A percentile compares a stretch with the other conserved stretches of the same genome.
phyloP scores from a whole-genome alignment of 2,888 invertebrate genomes.

The Erebia ligea region DNA sequence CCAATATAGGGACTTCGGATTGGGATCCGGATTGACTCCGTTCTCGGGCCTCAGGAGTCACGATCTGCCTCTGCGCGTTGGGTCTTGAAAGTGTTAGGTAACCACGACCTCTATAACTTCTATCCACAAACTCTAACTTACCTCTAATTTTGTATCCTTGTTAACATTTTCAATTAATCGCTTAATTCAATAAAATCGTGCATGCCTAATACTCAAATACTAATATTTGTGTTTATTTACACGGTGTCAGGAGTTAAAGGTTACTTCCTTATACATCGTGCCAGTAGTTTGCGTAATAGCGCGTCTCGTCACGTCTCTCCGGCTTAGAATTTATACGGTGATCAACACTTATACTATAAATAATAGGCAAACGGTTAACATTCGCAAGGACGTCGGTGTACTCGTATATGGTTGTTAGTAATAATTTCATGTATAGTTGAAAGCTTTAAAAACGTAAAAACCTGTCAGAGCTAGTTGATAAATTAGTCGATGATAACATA shows the following conservation, averaged over 20 bases:
- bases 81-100: no score
- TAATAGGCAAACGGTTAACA: slow-evolving; percentile 66
- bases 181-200: slow-evolving; percentile 60
- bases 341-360: slow-evolving; percentile 53
- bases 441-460: slow-evolving; percentile 44
- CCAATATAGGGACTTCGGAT: no score
- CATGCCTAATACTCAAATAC: slow-evolving; percentile 70
- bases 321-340: slow-evolving; percentile 57
- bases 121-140: not conserved
- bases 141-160: slow-evolving; percentile 24
- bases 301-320: slow-evolving; percentile 61
- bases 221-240: slow-evolving; percentile 66
- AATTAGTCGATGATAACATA: slow-evolving; percentile 26
- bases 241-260: slow-evolving; percentile 73
- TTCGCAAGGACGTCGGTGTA: slow-evolving; percentile 71
- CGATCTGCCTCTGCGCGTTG: no score
- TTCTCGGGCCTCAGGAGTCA: no score
- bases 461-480: slow-evolving; percentile 30
- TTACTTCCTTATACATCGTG: slow-evolving; percentile 73
- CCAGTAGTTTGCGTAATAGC: slow-evolving; percentile 65
- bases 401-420: slow-evolving; percentile 56
- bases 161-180: slow-evolving; percentile 39
- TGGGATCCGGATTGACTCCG: no score
- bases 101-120: no score
- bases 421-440: slow-evolving; percentile 50